Percentiles rank a stretch among this genome's conserved stretches.
phyloP scores from a whole-genome alignment of 2,888 invertebrate genomes.

The Colletes collaris region DNA sequence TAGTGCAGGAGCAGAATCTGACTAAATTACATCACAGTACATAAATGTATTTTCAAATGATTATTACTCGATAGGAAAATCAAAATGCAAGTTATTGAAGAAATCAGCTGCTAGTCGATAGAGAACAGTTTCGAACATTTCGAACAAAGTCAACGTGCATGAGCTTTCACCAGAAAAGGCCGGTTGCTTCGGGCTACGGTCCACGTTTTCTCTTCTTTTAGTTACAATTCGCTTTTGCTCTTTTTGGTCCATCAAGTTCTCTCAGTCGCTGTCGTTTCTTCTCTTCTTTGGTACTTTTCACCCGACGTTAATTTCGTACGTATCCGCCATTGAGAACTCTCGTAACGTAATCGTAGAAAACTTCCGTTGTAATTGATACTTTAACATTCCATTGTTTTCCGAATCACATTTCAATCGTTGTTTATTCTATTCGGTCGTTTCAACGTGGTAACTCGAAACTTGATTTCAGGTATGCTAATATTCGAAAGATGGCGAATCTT shows the following conservation, averaged over 20 bases:
- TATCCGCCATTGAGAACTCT: slow-evolving; percentile 15
- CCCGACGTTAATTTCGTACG: slow-evolving; percentile 32
- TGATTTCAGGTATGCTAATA: no score
- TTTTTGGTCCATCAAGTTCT: slow-evolving; percentile 36
- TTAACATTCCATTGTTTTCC: background rate
- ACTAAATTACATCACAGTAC: no score
- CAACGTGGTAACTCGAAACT: no score
- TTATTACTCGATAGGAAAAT: background rate
- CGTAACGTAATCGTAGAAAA: background rate
- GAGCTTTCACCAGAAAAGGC: slow-evolving; percentile 65
- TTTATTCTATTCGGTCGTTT: background rate
- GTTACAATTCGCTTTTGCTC: slow-evolving; percentile 49
- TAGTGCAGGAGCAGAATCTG: no score
- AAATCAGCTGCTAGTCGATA: slow-evolving; percentile 47
- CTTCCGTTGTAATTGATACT: background rate
- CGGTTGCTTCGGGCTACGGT: slow-evolving; percentile 55
- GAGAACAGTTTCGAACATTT: slow-evolving; percentile 51
- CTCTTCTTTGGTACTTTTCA: slow-evolving; percentile 18
- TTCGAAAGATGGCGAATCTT: no score
- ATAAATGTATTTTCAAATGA: background rate
- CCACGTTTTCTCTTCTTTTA: slow-evolving; percentile 60
- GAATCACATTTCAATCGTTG: no score
- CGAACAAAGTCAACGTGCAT: slow-evolving; percentile 54
- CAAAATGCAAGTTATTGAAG: slow-evolving; percentile 15
- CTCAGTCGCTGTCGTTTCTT: slow-evolving; percentile 17